A percentile compares a stretch with the other conserved stretches of the same genome.
phyloP scores from a whole-genome alignment of 1,140 invertebrate genomes.

The Drosophila takahashii region DNA sequence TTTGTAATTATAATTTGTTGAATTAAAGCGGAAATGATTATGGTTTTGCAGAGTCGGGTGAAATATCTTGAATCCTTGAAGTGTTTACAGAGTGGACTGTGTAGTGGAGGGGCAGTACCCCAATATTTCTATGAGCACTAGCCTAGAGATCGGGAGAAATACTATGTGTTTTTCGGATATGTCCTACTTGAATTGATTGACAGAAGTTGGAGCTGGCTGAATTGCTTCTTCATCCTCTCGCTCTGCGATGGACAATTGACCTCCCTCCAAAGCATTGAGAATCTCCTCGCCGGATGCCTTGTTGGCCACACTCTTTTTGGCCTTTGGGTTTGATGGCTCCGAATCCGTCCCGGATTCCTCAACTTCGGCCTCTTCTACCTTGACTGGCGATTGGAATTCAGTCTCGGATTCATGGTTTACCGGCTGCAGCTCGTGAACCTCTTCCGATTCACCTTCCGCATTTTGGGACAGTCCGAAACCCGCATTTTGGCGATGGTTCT shows the following conservation, averaged over 20 bases:
- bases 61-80: constrained; percentile 19
- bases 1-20: constrained; percentile 3
- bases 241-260: background rate
- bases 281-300: background rate
- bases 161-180: background rate
- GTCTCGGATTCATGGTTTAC: constrained; percentile 21
- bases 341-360: background rate
- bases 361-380: background rate
- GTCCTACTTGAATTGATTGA: background rate
- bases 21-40: constrained; percentile 3
- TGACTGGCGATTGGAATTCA: background rate
- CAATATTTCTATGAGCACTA: background rate
- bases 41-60: background rate
- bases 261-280: background rate
- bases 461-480: background rate
- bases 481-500: constrained; percentile 13
- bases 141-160: background rate
- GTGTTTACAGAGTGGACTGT: background rate
- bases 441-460: background rate
- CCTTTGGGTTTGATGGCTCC: background rate
- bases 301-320: background rate
- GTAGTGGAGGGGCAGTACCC: background rate
- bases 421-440: constrained; percentile 17
- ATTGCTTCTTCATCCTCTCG: background rate
- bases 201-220: background rate